Evolutionary conservation across 2,113 vertebrate genomes (phyloP).

Genomic region (Phalacrocorax carbo): DNA sequence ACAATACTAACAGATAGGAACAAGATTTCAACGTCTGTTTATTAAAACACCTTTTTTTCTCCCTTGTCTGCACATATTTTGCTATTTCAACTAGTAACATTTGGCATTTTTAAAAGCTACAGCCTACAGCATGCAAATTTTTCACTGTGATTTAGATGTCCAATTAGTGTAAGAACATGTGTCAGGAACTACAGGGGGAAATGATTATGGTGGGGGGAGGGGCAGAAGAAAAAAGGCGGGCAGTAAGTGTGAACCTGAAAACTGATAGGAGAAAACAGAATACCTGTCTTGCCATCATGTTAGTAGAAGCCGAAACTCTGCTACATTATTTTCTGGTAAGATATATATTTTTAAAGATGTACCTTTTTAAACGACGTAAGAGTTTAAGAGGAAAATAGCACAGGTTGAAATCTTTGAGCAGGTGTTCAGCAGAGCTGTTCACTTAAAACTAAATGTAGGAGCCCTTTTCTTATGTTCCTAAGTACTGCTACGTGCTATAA

Average conservation of each 20-base stretch:
- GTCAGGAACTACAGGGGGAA: background rate
- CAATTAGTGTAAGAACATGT: background rate
- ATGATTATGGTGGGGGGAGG: background rate
- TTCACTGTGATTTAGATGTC: background rate
- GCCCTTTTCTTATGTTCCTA: background rate
- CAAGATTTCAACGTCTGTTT: background rate
- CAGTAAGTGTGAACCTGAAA: background rate
- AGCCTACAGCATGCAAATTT: background rate
- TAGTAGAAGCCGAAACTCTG: background rate
- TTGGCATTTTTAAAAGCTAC: background rate
- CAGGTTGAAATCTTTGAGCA: background rate
- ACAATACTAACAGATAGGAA: background rate
- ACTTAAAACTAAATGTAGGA: background rate
- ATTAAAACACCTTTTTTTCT: conserved; percentile 11
- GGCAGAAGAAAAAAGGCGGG: background rate
- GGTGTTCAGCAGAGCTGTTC: background rate
- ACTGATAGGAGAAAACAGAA: background rate
- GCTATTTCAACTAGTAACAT: background rate
- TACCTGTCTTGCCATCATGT: background rate
- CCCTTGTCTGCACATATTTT: background rate
- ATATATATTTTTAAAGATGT: background rate
- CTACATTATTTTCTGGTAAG: background rate
- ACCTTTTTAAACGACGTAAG: background rate
- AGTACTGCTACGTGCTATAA: background rate
- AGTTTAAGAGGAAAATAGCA: background rate